Base-by-base conservation (phyloP, 2,113 vertebrate species). In the Gymnorhina tibicen region DNA sequence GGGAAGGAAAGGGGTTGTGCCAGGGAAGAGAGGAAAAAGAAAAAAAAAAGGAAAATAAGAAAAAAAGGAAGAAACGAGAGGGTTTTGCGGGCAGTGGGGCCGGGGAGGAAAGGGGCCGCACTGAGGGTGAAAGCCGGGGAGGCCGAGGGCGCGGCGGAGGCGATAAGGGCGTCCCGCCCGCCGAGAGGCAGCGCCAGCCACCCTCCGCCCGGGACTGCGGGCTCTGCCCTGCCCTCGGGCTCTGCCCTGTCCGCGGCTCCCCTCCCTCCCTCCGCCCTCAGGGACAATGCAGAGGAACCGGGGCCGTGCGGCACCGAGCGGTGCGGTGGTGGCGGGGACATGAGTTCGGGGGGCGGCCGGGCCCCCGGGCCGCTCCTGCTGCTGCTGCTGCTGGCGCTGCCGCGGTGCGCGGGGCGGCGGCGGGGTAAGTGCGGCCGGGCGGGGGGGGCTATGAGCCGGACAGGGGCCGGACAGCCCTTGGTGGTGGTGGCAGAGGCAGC, bases 1-100 rank as follows among this genome's bases (percentile, higher is more conserved):
- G 78, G 93, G 91, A 94, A 96, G 85, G 94, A 94, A 94, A 91
- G 73, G 44, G 63, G 68, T 15, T 89, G 92, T 89, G 87, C 85
- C 73, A 52, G 42, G 46, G 46, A 28, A 50, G 27, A 22, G 42
- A 56, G 13, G 42, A 30, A n/a, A 33, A 60, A 17, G 6, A 28
- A 37, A 21, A 22, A 13, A 5, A 13, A 10, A 30, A 20, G 32
- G 32, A 56, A 56, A 56, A n/a, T n/a, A 56, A 28, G 37, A 26
- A 33, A 35, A 27, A 22, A 9, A 0, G 15, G 16, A 56, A 70
- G 26, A 33, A 49, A 58, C 28, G 5, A 39, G 39, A 13, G 49
- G 17, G 66, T 4, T 74, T 58, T 94, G 88, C 28, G 72, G 91
- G 56, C 24, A 27, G 47, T 6, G 18, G 39, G 23, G 39, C 23